Conservation (phyloP, 2,797 vertebrate genomes). For the Gephyroberyx darwinii region DNA sequence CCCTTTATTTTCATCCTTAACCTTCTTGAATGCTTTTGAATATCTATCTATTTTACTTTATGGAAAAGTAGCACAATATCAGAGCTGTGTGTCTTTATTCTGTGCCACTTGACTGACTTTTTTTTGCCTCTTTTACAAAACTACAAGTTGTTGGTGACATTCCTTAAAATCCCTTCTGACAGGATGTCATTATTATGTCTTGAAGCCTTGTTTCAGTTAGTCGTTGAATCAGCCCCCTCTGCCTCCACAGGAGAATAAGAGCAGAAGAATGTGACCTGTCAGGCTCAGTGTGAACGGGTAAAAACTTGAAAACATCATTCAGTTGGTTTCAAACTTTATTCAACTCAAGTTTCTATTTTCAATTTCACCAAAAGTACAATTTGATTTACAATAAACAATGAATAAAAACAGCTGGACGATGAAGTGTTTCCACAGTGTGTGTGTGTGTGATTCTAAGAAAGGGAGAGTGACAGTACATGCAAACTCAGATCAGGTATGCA, state of each 20-base stretch:
- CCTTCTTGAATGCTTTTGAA: neutral
- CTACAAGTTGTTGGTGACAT: neutral
- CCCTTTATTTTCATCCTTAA: neutral
- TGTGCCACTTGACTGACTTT: neutral
- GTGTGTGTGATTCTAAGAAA: neutral
- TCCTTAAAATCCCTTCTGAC: slow-evolving; percentile 5
- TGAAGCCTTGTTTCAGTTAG: slow-evolving; percentile 13
- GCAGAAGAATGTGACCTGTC: slow-evolving; percentile 59
- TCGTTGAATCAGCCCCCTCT: neutral
- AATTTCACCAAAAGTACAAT: too few species aligned
- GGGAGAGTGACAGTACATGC: neutral
- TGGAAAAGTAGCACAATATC: too few species aligned
- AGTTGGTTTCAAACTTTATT: too few species aligned
- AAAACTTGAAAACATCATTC: neutral
- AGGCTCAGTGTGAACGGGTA: slow-evolving; percentile 33
- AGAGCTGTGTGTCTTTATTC: neutral
- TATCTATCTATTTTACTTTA: too few species aligned
- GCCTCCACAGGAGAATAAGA: neutral
- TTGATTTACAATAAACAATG: neutral
- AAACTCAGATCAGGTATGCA: slow-evolving; percentile 9
- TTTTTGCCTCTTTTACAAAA: neutral
- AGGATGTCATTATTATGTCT: slow-evolving; percentile 9
- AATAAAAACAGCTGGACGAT: neutral
- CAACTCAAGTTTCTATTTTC: too few species aligned
- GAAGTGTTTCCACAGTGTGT: too few species aligned